Evolutionary conservation across 2,888 invertebrate genomes (phyloP), one percentile per base, ranked within the genome.

Genomic region (Autographa gamma): DNA sequence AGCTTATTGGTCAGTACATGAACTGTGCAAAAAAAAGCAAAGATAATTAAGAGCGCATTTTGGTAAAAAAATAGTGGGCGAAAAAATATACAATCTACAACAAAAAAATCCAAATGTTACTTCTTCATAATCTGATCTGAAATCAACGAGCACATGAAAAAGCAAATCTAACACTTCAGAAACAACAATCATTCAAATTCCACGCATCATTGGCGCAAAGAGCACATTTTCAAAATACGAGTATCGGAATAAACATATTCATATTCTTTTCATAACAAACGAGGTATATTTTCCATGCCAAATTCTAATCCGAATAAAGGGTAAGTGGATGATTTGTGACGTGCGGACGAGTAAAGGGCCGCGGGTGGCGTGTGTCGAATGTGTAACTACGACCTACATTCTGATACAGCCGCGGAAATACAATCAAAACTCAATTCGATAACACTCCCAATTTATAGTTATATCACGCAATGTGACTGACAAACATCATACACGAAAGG

Each of bases 391-490:
- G 89, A 80, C 88, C 88, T 85, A 89, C 85, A 89, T 91, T 90
- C 83, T 85, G 89, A 88, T 88, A 88, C 87, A 86, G 85, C 86
- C 86, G 81, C 80, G 89, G 87, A 87, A 92, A 92, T 89, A 92
- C 91, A 93, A 93, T 93, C 93, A 92, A 91, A 93, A 92, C 92
- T 91, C 92, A 88, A 92, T 92, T 90, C 88, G 87, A 89, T 90
- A 91, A 92, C 92, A 92, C 91, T 92, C 90, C 85, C 84, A 88
- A 88, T 91, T 89, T 90, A 90, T 91, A 89, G 88, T 81, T 85
- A 84, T 85, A 90, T 90, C 91, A 85, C 91, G 90, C 88, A 90
- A 90, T 86, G 38, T 74, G 75, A 69, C 79, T 78, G 77, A 82
- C 86, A 85, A 83, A 48, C 61, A 52, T 79, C 76, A 69, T 64